Conservation (phyloP, 2,797 vertebrate genomes). For the Catharus ustulatus region DNA sequence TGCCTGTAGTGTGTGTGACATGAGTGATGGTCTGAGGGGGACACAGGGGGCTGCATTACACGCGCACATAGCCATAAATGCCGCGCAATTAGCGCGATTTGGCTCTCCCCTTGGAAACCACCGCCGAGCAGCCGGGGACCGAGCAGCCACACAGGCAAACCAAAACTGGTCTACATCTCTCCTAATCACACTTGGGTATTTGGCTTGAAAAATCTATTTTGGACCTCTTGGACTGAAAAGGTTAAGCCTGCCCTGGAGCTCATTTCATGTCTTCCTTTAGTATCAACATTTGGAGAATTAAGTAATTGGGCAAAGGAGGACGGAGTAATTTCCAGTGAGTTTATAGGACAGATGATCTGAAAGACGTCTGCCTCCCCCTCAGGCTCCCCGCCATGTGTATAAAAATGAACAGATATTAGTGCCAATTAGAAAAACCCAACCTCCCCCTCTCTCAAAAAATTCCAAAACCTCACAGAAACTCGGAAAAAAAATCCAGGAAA, state of each 20-base stretch:
- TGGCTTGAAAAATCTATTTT: constrained; percentile 25
- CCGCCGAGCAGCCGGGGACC: accelerated
- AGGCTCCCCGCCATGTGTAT: background rate
- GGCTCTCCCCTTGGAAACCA: background rate
- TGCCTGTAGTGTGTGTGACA: constrained; percentile 4
- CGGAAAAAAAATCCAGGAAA: background rate
- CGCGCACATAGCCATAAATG: accelerated
- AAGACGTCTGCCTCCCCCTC: background rate
- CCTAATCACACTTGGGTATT: background rate
- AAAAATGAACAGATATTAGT: background rate
- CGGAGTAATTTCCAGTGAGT: background rate
- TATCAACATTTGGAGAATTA: constrained; percentile 10
- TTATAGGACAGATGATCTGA: constrained; percentile 28
- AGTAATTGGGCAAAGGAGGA: constrained; percentile 29
- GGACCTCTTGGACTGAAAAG: background rate
- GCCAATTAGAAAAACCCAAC: background rate
- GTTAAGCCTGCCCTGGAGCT: constrained; percentile 23
- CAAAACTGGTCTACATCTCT: background rate
- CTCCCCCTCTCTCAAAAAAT: no score
- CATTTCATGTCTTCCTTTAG: constrained; percentile 3
- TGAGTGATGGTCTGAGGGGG: constrained; percentile 42
- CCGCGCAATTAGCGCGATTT: constrained; percentile 24
- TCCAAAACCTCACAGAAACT: background rate
- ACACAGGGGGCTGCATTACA: background rate
- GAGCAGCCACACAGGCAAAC: background rate